Base-by-base conservation (phyloP, 2,888 invertebrate species). In the Arrhopalites spinosus region DNA sequence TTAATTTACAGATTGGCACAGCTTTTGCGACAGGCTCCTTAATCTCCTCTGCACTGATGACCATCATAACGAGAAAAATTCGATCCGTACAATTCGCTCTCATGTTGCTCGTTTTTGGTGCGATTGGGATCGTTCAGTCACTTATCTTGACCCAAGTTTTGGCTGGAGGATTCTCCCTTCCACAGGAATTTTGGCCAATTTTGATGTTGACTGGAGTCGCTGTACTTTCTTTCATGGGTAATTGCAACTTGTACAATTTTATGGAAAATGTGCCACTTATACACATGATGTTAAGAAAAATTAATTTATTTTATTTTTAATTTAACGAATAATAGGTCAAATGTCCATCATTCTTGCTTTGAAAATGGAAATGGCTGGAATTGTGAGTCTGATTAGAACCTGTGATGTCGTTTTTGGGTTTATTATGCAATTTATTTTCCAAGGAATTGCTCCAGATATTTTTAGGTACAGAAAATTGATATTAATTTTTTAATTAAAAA, bases 301-400 rank as follows among this genome's bases (percentile, higher is more conserved):
- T 7, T 36, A 7, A 36, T 36, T 36, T 36, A 36, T 36, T 36
- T 3, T 36, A 7, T 36, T 36, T 36, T n/a, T n/a, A n/a, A n/a
- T n/a, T n/a, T n/a, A n/a, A n/a, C n/a, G n/a, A n/a, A n/a, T n/a
- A n/a, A 36, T 36, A 36, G 95, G 95, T 0, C 95, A 95, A 87
- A 94, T 95, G 83, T 87, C 95, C 74, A 86, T 95, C 47, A 95
- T 95, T 23, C 88, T 94, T 84, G 93, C 95, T 1, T 86, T 95
- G 79, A 94, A 95, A 86, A 88, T 93, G 86, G 95, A 95, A 84
- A 94, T 95, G 86, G 95, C 95, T 8, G 95, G 95, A 0, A 94
- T 95, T 27, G 95, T 95, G 1, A 92, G 95, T 0, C 93, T 95
- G 78, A 94, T 95, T 17, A 89, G 95, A 30, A 94, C 94, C 74